Base-by-base conservation (phyloP, 2,888 invertebrate genomes). In the Hermaeophaga mercurialis region DNA sequence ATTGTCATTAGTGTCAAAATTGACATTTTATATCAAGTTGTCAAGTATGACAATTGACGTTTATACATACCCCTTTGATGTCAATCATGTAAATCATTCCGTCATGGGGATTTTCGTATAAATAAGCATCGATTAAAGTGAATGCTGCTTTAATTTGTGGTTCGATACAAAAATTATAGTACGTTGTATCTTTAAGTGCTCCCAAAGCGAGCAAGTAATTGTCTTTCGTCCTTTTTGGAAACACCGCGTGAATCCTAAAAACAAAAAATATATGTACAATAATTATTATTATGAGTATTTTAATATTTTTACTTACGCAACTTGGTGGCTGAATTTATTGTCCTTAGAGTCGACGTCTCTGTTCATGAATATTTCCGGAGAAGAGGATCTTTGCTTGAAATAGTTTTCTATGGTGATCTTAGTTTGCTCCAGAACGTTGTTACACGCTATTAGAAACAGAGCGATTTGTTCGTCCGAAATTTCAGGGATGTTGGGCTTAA, bases 371-470 rank as follows among this genome's bases (percentile, higher is more conserved):
- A 87, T 79, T 68, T 87, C 86, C 0, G 87, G 85, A 0, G 81
- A 79, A 62, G 80, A 81, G 56, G 81, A 80, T 60, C 83, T 80
- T 49, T 81, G 74, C 26, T 79, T 80, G 70, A 85, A 88, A 74
- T 85, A 87, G 53, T 80, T 80, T 65, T 82, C 80, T 66, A 89
- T 84, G 66, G 87, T 88, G 4, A 70, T 75, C 70, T 84, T 84
- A 0, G 84, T 83, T 45, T 79, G 81, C 18, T 84, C 83, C 64
- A 83, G 67, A 33, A 85, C 79, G 53, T 81, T 84, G 58, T 84
- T 81, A 73, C 87, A 87, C 43, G 87, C 86, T 67, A 86, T 81
- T 63, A 85, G 81, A 70, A 88, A 88, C 36, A 86, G 73, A 22
- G 84, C 80, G 50, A 88, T 77, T 72, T 86, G 86, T 73, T 86